A percentile compares a stretch with the other conserved stretches of the same genome.
Evolutionary conservation across 2,797 vertebrate genomes (phyloP).

Genomic region (Hozukius guyotensis): DNA sequence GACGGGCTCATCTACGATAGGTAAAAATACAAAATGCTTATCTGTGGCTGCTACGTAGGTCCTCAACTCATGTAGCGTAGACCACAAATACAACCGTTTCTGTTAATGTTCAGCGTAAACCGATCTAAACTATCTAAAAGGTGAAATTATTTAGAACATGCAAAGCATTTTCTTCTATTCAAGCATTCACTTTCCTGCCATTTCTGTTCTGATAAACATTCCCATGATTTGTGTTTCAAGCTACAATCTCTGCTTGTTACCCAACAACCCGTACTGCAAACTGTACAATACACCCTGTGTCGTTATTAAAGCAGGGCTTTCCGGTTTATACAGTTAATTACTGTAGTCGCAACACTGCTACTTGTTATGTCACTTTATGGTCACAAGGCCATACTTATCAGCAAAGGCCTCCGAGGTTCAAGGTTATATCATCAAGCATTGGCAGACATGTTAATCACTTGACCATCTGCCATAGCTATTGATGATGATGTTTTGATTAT

Average conservation of each 20-base stretch:
- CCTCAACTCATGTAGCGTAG: not conserved
- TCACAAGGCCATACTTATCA: not conserved
- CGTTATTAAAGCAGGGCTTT: not conserved
- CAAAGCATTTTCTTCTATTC: not conserved
- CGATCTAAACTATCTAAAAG: not conserved
- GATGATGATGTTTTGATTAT: slow-evolving; percentile 7
- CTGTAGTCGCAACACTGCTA: not conserved
- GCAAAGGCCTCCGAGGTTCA: not conserved
- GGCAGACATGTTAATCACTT: slow-evolving; percentile 20
- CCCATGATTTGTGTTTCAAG: not conserved
- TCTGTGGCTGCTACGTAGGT: not conserved
- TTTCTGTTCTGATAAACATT: not conserved
- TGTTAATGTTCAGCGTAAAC: not conserved
- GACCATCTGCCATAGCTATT: not conserved
- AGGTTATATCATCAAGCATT: slow-evolving; percentile 23
- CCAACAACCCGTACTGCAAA: not conserved
- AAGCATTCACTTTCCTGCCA: not conserved
- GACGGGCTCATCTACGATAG: slow-evolving; percentile 97
- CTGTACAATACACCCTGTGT: not conserved
- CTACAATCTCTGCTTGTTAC: not conserved
- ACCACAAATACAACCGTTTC: not conserved
- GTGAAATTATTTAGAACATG: not conserved
- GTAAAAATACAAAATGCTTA: slow-evolving; percentile 63
- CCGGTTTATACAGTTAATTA: not conserved
- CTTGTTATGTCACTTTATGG: not conserved